Evolutionary conservation across 2,888 invertebrate genomes (phyloP).

Genomic region (Octodonta nipae): DNA sequence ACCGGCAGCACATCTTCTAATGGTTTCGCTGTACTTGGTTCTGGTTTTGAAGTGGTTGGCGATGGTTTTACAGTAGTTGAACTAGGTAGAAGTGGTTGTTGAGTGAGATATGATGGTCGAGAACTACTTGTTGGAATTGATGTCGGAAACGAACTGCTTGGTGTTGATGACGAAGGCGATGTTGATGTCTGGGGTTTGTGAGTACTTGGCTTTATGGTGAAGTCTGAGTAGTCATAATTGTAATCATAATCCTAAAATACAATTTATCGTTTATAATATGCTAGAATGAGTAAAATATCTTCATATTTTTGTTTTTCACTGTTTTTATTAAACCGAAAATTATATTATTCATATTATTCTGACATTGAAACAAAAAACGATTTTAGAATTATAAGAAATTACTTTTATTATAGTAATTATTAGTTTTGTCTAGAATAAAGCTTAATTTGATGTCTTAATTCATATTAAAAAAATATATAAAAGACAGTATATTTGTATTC

Average conservation of each 20-base stretch:
- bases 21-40: neutral
- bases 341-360: no score
- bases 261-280: neutral
- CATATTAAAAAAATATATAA: no score
- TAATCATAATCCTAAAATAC: conserved; percentile 56
- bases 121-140: conserved; percentile 4
- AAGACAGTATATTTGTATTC: no score
- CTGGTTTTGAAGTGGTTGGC: neutral
- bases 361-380: no score
- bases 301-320: no score
- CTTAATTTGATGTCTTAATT: no score
- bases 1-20: neutral
- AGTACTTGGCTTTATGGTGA: conserved; percentile 49
- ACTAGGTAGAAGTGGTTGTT: neutral
- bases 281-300: no score
- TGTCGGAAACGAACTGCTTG: conserved; percentile 8
- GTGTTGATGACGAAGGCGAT: conserved; percentile 7
- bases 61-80: neutral
- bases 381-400: no score
- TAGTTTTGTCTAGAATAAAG: no score
- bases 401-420: no score
- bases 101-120: neutral
- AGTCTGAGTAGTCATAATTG: conserved; percentile 57
- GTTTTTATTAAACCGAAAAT: no score
- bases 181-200: conserved; percentile 13